A percentile compares a stretch with the other conserved stretches of the same genome.
These are phyloP conservation scores for Rhorus exstirpatorius DNA, from an alignment of 2,888 invertebrate species.

Conservation along the genomic window DNA sequence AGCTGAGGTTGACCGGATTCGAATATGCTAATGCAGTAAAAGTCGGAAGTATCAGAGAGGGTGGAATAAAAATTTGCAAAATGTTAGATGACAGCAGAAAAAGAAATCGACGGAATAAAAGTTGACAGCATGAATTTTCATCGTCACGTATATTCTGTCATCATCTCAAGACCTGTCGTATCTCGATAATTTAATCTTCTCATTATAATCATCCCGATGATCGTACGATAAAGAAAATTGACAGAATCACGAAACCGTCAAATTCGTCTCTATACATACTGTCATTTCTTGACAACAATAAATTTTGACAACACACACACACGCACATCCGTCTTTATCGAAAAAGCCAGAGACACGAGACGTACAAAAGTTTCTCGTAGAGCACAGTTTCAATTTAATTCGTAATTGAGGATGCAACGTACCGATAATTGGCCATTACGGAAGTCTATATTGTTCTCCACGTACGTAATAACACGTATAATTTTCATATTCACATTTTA, in stretches of 20 bases:
- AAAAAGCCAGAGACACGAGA: not conserved
- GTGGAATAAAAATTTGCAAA: no score
- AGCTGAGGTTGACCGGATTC: not conserved
- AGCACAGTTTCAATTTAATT: conserved; percentile 42
- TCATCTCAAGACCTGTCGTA: no score
- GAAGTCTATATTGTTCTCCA: conserved; percentile 63
- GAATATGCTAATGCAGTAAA: no score
- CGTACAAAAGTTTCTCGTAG: conserved; percentile 20
- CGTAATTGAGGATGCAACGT: conserved; percentile 63
- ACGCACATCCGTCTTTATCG: not conserved
- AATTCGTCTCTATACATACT: not conserved
- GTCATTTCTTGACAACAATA: not conserved
- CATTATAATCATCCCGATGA: no score
- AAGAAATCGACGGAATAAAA: not conserved
- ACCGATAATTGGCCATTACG: conserved; percentile 64
- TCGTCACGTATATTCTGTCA: no score
- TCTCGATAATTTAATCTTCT: no score
- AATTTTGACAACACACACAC: not conserved
- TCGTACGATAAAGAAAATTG: no score
- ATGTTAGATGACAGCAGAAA: not conserved
- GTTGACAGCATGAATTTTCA: not conserved
- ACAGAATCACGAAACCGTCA: no score
- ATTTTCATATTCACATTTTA: conserved; percentile 65
- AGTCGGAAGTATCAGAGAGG: no score
- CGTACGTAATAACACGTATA: conserved; percentile 48